These are phyloP conservation scores for Lycophotia porphyrea DNA, from an alignment of 2,888 invertebrate genomes.

Conservation along the genomic window DNA sequence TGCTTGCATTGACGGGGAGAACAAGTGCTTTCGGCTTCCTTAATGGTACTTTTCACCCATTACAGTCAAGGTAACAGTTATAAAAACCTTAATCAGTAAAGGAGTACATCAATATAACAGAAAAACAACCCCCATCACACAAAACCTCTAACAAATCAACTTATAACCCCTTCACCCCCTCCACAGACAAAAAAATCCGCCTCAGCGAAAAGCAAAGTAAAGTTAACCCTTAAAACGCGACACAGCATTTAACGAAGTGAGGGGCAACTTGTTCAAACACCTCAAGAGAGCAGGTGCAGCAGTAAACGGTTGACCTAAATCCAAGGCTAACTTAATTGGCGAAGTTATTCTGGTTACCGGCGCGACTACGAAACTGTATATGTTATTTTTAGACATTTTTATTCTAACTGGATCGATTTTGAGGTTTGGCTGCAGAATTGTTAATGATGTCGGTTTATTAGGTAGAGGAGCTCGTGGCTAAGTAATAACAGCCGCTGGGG, in stretches of 20 bases:
- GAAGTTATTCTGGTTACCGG: conserved; percentile 57
- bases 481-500: no score
- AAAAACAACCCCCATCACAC: background rate
- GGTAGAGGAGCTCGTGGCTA: no score
- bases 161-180: background rate
- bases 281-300: conserved; percentile 52
- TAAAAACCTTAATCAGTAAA: background rate
- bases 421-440: background rate
- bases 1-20: no score
- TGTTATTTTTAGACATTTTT: conserved; percentile 51
- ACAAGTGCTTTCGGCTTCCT: no score
- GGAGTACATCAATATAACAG: background rate
- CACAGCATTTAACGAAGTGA: conserved; percentile 58
- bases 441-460: background rate
- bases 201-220: conserved; percentile 36
- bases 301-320: conserved; percentile 67
- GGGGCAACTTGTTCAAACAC: conserved; percentile 43
- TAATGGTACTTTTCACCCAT: no score
- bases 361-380: conserved; percentile 27
- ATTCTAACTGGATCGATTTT: conserved; percentile 46
- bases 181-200: background rate
- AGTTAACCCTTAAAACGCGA: conserved; percentile 37
- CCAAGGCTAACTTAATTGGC: conserved; percentile 67
- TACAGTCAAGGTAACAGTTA: no score
- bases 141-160: background rate